Base-by-base conservation (phyloP, 2,888 invertebrate species). In the Tetropium fuscum region DNA sequence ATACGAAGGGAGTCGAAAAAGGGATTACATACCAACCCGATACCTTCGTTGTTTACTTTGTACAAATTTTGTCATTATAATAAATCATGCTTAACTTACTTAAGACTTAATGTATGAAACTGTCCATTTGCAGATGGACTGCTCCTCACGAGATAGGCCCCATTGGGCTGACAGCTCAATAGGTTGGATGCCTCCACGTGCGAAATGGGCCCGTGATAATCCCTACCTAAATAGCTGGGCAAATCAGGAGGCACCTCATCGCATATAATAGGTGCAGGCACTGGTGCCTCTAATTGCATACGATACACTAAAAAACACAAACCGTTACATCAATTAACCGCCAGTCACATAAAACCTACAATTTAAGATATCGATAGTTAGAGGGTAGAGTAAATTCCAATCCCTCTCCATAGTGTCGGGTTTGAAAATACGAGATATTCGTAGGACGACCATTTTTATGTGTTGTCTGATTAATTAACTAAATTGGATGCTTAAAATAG, bases 151-250 rank as follows among this genome's bases (percentile, higher is more conserved):
- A 97, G 83, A 84, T 92, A 97, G 40, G 92, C 89, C 8, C 97
- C 96, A 78, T 95, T 93, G 1, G 83, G 81, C 63, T 86, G 84
- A 20, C 83, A 82, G 60, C 84, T 83, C 47, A 97, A 83, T 45
- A 94, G 78, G 64, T 86, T 81, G 53, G 90, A 89, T 0, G 94
- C 92, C 75, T 92, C 90, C 62, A 89, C 87, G 69, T 95, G 90
- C 2, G 91, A 88, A 80, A 96, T 88, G 16, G 88, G 80, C n/a
- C 96, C 96, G 81, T 97, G 95, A 78, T 91, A 97, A 84, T 93
- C 94, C 71, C 86, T 84, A 0, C 93, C 93, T 70, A 90, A 89
- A 69, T 86, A 88, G 66, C 83, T 83, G 0, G 89, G 89, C 41
- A 83, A 79, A 56, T 86, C 83, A 0, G 80, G 73, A 32, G 85